Percentiles rank a stretch among this genome's conserved stretches.
These are phyloP conservation scores for Chlorodrepanis virens DNA, from an alignment of 2,113 vertebrate species.

Conservation along the genomic window DNA sequence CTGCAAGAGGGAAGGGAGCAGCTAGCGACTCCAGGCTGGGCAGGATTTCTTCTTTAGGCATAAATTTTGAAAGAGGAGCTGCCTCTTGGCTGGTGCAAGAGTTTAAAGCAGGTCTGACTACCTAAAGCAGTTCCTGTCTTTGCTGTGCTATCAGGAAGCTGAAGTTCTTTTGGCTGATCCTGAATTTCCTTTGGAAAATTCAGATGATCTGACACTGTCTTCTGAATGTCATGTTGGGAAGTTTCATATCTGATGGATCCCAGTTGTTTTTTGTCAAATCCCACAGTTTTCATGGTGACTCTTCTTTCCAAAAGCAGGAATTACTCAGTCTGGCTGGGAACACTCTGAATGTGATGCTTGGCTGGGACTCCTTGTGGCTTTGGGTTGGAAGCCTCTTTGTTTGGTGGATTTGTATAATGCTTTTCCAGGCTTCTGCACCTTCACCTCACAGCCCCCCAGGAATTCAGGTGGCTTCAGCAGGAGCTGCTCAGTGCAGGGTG, in stretches of 20 bases:
- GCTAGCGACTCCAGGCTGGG: background rate
- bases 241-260: background rate
- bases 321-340: background rate
- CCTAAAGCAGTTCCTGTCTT: background rate
- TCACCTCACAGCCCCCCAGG: background rate
- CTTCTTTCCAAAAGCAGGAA: fast-evolving
- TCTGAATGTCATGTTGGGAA: background rate
- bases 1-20: background rate
- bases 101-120: background rate
- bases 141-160: fast-evolving
- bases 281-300: fast-evolving
- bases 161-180: background rate
- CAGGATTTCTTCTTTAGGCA: background rate
- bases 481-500: background rate
- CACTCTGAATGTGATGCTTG: background rate
- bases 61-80: background rate
- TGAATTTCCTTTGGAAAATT: background rate
- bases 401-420: background rate
- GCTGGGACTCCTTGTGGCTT: background rate
- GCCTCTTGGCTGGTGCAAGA: background rate
- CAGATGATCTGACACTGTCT: background rate
- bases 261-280: background rate
- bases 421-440: background rate
- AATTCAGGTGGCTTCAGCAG: background rate
- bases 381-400: background rate